A percentile compares a stretch with the other conserved stretches of the same genome.
phyloP scores from a whole-genome alignment of 2,113 vertebrate genomes.

The Gracilinanus agilis region DNA sequence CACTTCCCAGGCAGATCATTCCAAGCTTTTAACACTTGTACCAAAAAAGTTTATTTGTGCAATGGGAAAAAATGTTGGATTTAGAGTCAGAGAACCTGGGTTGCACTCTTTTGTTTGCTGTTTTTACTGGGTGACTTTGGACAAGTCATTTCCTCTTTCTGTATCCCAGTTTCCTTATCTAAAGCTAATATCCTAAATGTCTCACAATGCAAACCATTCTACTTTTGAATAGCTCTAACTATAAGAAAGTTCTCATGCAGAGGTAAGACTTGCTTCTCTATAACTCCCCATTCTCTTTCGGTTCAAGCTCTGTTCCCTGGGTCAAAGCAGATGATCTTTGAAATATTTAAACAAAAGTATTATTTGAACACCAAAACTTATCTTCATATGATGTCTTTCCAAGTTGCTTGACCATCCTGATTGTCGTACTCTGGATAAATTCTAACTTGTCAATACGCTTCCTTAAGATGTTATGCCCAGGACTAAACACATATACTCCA shows the following conservation, averaged over 20 bases:
- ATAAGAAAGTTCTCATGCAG: neutral
- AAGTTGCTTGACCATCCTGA: neutral
- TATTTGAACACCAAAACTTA: neutral
- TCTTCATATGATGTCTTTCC: neutral
- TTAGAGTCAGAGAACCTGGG: neutral
- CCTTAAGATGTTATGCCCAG: neutral
- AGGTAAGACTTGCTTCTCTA: neutral
- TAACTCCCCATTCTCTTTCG: neutral
- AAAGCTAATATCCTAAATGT: neutral
- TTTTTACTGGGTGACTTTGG: neutral
- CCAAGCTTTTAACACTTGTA: neutral
- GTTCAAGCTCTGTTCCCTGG: neutral
- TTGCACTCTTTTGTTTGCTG: neutral
- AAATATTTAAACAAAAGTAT: neutral
- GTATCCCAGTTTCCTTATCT: neutral
- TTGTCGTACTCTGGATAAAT: neutral
- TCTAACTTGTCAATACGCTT: neutral
- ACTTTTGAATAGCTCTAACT: neutral
- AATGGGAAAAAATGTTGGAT: neutral
- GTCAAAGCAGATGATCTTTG: neutral
- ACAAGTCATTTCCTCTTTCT: neutral
- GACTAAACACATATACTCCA: neutral
- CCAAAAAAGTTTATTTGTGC: neutral
- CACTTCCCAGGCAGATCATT: neutral
- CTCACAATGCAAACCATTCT: neutral